Conservation (phyloP, 2,888 invertebrate genomes). For the Willowsia nigromaculata region DNA sequence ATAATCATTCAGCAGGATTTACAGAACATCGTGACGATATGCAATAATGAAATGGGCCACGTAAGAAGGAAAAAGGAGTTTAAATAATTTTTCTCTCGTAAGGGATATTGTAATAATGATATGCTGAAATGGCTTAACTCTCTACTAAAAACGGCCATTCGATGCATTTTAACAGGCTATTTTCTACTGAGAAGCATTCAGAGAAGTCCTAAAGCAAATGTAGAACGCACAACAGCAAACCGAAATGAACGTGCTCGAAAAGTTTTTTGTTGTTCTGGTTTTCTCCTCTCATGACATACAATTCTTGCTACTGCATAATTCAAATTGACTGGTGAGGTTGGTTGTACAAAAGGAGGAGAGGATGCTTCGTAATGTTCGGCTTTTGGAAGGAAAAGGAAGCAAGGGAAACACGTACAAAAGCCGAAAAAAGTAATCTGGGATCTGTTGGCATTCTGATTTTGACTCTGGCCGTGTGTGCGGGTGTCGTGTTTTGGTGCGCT, state of each 20-base stretch:
- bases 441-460: not conserved
- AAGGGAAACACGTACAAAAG: conserved; percentile 34
- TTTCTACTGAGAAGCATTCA: conserved; percentile 30
- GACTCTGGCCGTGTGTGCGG: not conserved
- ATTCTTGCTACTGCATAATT: conserved; percentile 49
- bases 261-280: conserved; percentile 28
- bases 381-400: not conserved
- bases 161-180: conserved; percentile 68
- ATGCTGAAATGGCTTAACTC: conserved; percentile 23
- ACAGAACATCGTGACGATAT: not conserved
- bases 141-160: conserved; percentile 22
- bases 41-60: not conserved
- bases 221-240: not conserved
- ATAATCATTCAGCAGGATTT: not conserved
- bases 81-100: not conserved
- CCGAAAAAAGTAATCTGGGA: conserved; percentile 8
- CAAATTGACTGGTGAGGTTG: conserved; percentile 17
- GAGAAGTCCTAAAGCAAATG: not conserved
- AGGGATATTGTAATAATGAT: conserved; percentile 2
- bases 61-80: not conserved
- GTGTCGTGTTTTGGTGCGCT: not conserved
- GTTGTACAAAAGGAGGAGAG: not conserved
- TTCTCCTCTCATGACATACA: conserved; percentile 39
- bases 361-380: not conserved
- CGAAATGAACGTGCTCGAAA: conserved; percentile 40